Percentiles rank a stretch among this genome's conserved stretches.
These are phyloP conservation scores for Parnassius glacialis DNA, from an alignment of 2,888 invertebrate genomes.

Conservation along the genomic window DNA sequence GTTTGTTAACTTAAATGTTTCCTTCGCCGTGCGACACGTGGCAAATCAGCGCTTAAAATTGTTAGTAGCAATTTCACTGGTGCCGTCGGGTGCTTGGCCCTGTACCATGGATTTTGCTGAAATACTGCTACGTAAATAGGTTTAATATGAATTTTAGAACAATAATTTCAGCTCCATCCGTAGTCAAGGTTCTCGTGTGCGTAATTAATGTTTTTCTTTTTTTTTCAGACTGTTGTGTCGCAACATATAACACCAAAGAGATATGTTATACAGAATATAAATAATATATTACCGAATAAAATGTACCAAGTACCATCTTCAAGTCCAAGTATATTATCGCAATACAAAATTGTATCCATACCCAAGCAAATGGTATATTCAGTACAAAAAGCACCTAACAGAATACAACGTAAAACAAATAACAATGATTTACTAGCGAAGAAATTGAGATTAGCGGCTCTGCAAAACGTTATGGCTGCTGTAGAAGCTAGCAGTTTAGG, in stretches of 20 bases:
- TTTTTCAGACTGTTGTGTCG: slow-evolving; percentile 27
- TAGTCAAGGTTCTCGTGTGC: no score
- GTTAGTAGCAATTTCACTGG: no score
- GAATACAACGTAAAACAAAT: slow-evolving; percentile 25
- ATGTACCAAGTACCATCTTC: slow-evolving; percentile 27
- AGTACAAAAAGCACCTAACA: slow-evolving; percentile 38
- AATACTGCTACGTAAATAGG: no score
- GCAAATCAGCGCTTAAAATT: no score
- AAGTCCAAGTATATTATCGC: slow-evolving; percentile 28
- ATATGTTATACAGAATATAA: slow-evolving; percentile 17
- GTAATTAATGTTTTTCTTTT: background rate
- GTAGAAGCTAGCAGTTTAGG: slow-evolving; percentile 35
- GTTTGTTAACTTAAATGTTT: no score
- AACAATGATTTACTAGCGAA: slow-evolving; percentile 42
- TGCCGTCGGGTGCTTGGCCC: no score
- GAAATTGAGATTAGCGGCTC: slow-evolving; percentile 42
- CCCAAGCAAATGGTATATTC: slow-evolving; percentile 37
- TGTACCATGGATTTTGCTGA: no score
- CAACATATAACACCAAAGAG: slow-evolving; percentile 22
- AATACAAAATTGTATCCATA: slow-evolving; percentile 16
- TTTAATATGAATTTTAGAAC: no score
- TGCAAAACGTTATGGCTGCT: slow-evolving; percentile 45
- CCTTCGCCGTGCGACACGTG: no score
- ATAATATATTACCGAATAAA: slow-evolving; percentile 25
- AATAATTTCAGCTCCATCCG: no score